phyloP scores from a whole-genome alignment of 2,113 vertebrate species.

The Albula goreensis region DNA sequence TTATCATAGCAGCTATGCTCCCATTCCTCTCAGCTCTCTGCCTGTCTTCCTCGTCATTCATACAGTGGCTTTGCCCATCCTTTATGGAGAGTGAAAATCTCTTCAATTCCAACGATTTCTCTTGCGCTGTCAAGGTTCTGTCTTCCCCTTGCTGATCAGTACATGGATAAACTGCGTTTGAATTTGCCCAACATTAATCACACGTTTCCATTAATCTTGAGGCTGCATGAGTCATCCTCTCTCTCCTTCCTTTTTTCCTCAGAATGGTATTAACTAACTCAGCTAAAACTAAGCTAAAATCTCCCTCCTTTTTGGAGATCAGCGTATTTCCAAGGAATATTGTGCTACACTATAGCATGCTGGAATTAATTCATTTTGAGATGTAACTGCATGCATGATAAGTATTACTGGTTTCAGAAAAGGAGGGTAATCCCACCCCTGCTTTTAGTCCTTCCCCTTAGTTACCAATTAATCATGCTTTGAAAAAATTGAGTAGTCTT shows the following conservation, averaged over 20 bases:
- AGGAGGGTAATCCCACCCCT: background rate
- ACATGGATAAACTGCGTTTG: slow-evolving; percentile 11
- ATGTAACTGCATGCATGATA: background rate
- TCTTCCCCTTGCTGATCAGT: slow-evolving; percentile 6
- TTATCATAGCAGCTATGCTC: background rate
- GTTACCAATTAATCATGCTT: background rate
- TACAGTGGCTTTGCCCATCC: background rate
- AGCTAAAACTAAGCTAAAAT: background rate
- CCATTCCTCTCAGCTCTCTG: background rate
- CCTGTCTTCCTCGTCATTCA: background rate
- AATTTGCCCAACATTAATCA: slow-evolving; percentile 8
- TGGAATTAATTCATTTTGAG: background rate
- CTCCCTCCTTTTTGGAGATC: background rate
- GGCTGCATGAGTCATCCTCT: slow-evolving; percentile 20
- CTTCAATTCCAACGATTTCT: background rate
- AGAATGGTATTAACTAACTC: background rate
- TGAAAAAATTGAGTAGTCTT: background rate
- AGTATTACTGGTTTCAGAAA: slow-evolving; percentile 3
- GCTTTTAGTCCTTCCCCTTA: background rate
- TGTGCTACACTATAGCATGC: background rate
- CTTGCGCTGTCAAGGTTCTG: background rate
- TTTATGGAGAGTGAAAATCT: slow-evolving; percentile 8
- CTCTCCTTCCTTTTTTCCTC: background rate
- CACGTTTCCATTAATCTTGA: slow-evolving; percentile 14
- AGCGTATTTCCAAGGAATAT: slow-evolving; percentile 6